These are phyloP conservation scores for Geothlypis trichas DNA, from an alignment of 2,113 vertebrate genomes.

Conservation along the genomic window DNA sequence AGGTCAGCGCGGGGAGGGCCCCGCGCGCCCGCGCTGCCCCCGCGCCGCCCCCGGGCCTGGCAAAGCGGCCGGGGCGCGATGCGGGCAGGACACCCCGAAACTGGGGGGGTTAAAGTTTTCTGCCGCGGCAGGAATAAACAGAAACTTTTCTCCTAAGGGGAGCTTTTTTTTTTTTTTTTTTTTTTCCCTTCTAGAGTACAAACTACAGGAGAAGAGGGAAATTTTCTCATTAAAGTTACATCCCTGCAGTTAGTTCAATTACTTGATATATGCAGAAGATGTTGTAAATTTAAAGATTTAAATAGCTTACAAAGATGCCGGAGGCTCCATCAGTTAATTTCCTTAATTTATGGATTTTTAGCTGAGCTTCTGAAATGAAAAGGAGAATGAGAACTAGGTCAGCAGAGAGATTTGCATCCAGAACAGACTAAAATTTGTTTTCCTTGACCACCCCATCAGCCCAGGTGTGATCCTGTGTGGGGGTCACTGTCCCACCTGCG, in stretches of 20 bases:
- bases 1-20: neutral
- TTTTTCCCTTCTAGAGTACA: constrained; percentile 78
- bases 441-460: constrained; percentile 7
- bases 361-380: constrained; percentile 88
- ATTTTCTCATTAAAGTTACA: constrained; percentile 99
- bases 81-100: neutral
- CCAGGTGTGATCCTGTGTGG: neutral
- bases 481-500: neutral
- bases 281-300: constrained; percentile 99
- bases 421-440: constrained; percentile 69
- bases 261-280: constrained; percentile 99
- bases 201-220: constrained; percentile 85
- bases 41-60: neutral
- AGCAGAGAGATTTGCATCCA: constrained; percentile 81
- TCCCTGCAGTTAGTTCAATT: constrained; percentile 99
- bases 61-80: neutral
- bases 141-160: constrained; percentile 74
- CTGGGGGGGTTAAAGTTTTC: neutral
- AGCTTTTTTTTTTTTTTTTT: constrained; percentile 38
- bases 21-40: neutral
- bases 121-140: constrained; percentile 60
- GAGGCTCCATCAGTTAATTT: constrained; percentile 99
- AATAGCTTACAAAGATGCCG: constrained; percentile 99
- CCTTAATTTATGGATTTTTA: constrained; percentile 99
- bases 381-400: constrained; percentile 90